A percentile compares a stretch with the other conserved stretches of the same genome.
Conservation (phyloP, 1,140 invertebrate species). For the Catajapyx aquilonaris region DNA sequence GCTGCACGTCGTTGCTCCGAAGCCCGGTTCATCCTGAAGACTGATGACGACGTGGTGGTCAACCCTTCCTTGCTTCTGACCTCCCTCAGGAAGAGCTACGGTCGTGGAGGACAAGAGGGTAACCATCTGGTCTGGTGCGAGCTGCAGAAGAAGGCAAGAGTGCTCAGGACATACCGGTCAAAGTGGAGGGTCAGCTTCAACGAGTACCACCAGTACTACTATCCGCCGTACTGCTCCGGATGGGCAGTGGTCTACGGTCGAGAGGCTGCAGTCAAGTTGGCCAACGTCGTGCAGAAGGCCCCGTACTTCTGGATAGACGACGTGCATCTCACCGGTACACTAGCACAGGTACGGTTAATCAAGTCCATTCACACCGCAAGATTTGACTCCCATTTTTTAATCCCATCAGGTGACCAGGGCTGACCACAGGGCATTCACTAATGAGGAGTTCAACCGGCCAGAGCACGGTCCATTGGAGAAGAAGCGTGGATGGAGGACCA, state of each 20-base stretch:
- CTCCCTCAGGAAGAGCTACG: slow-evolving; percentile 33
- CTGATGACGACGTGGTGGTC: slow-evolving; percentile 60
- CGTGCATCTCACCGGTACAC: slow-evolving; percentile 52
- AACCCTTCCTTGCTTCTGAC: slow-evolving; percentile 38
- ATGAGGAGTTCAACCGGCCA: no score
- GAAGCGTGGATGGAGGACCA: no score
- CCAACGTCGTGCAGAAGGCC: slow-evolving; percentile 33
- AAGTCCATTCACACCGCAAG: no score
- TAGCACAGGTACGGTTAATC: no score
- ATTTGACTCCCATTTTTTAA: no score
- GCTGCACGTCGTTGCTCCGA: slow-evolving; percentile 35
- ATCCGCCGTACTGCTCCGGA: slow-evolving; percentile 51
- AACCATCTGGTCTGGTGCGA: slow-evolving; percentile 35
- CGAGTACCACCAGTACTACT: slow-evolving; percentile 39
- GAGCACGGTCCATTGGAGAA: no score
- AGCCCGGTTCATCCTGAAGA: slow-evolving; percentile 50
- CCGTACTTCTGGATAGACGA: slow-evolving; percentile 73
- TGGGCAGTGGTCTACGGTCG: slow-evolving; percentile 51
- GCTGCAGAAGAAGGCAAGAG: slow-evolving; percentile 19
- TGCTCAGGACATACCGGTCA: slow-evolving; percentile 33
- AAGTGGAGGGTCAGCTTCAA: slow-evolving; percentile 53
- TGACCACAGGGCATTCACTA: no score
- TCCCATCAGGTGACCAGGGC: no score
- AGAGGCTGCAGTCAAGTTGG: slow-evolving; percentile 41
- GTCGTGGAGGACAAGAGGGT: slow-evolving; percentile 25